Base-by-base conservation (phyloP, 37 sponge, comb jelly and placozoan genomes). In the Eunapius fragilis region DNA sequence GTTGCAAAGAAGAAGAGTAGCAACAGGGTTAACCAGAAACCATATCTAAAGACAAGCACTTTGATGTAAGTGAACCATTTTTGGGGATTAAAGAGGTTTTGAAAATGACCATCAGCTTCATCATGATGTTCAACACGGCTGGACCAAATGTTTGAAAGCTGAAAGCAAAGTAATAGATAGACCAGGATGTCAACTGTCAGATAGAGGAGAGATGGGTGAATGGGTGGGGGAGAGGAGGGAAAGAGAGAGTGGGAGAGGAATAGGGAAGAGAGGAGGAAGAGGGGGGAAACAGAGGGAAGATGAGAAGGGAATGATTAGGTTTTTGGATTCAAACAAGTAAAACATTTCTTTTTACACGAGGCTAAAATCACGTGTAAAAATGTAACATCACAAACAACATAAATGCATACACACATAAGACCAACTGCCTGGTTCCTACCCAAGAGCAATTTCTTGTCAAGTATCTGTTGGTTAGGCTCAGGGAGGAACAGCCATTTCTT, bases 1-100 rank as follows among this genome's bases (percentile, higher is more conserved):
- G 85, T 88, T 26, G 91, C 97, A 10, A 90, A 75, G 28, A 96
- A 47, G 75, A 96, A 96, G 33, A 96, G 32, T 67, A 96, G 69
- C 74, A 93, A 82, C 2, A 96, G 47, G 14, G 87, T 78, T 27
- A 93, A 24, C 96, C 96, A 96, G 72, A 93, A 88, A 37, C 35
- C 17, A 11, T 58, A 58, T 58, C 22, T 12, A 58, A 58, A 58
- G 58, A 58, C 22, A 10, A 58, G 58, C 14, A 58, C 19, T 17
- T 58, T 4, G 17, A 58, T 58, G 22, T 13, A 58, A 19, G 6
- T 1, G 58, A 58, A 58, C 58, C 14, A 58, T 58, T 58, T 10
- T 11, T 58, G 19, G 19, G 58, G 58, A 19, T 58, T 58, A 4
- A 58, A 58, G 6, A 11, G 22, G 14, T 10, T 58, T 12, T 0